Base-by-base conservation (phyloP, 2,113 vertebrate genomes). In the Pyrgilauda ruficollis region DNA sequence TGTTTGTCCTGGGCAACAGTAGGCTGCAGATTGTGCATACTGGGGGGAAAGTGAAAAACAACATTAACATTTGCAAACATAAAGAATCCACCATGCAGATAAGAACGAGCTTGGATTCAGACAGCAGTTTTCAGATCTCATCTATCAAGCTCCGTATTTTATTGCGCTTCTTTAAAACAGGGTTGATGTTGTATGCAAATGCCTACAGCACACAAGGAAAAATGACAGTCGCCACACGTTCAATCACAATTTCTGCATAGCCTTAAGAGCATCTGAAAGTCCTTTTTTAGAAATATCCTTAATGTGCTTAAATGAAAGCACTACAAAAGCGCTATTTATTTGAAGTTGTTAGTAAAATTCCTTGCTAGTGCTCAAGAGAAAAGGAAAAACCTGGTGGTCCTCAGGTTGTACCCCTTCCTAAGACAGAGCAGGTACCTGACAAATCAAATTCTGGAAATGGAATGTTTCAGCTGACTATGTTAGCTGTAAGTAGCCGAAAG, bases 1-100 rank as follows among this genome's bases (percentile, higher is more conserved):
- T 97, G 97, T 61, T 98, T 98, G 94, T 99, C 98, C 96, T 98
- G 97, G 85, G 96, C 78, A 53, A 98, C 78, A 5, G 97, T 10
- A 5, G 98, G 96, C 88, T 98, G 98, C 11, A 99, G 98, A 95
- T 98, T 99, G 96, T 99, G 98, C 91, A 99, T 98, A 91, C 99
- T 99, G 95, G 68, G 55, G 22, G 72, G 76, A 76, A 90, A 97
- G 96, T 2, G 16, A 69, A 95, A 92, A 87, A 92, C 84, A 92
- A 87, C 78, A 93, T 94, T 96, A 95, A 92, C 69, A 87, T 87
- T 94, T 75, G 73, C 84, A 90, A 83, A 87, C 41, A 56, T 47
- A 39, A 78, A 89, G 67, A 86, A 94, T 68, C 62, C 50, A 76
- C 81, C 35, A 22, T 50, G 62, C 62, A 92, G 66, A 89, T n/a